Base-by-base conservation (phyloP, 2,888 invertebrate species). In the Drosophila peninsularis region DNA sequence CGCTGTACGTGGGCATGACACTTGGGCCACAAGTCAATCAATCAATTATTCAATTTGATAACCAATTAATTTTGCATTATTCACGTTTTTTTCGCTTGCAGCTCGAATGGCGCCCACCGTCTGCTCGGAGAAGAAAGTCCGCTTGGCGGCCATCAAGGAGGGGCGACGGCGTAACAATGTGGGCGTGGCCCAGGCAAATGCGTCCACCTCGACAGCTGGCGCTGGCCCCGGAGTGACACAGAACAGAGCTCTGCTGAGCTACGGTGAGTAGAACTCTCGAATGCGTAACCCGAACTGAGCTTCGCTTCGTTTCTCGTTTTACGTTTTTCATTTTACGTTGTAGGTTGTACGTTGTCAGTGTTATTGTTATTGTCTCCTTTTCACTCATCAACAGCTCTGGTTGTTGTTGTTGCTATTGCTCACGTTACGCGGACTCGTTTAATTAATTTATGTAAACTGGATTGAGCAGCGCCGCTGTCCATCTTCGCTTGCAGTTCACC, bases 51-150 rank as follows among this genome's bases (percentile, higher is more conserved):
- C 82, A 82, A 75, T 62, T 68, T 63, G 70, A 52, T 50, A 19
- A 34, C 39, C 62, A 79, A 87, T 84, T 87, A 82, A 84, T 75
- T 76, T 56, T 58, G 54, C 52, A 62, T 65, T 75, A 67, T 60
- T 45, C 5, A 6, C 10, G 44, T 21, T 47, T 42, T 27, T 14
- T 5, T 32, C 10, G 56, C 32, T 62, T 76, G 65, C 70, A 67
- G 69, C 21, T 68, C 61, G 55, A 67, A 92, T 92, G 92, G 90
- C 92, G 71, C 92, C 92, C 62, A 92, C 92, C 72, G 91, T 92
- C 76, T 92, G 92, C 66, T 89, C 90, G 24, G 90, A 90, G 55
- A 91, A 92, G 65, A 90, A 91, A 64, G 82, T 90, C 69, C 82
- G 89, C 52, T 86, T 88, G 37, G 70, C 76, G 3, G 77, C 66